phyloP scores from a whole-genome alignment of 1,140 invertebrate genomes.

The Bombus picipes region DNA sequence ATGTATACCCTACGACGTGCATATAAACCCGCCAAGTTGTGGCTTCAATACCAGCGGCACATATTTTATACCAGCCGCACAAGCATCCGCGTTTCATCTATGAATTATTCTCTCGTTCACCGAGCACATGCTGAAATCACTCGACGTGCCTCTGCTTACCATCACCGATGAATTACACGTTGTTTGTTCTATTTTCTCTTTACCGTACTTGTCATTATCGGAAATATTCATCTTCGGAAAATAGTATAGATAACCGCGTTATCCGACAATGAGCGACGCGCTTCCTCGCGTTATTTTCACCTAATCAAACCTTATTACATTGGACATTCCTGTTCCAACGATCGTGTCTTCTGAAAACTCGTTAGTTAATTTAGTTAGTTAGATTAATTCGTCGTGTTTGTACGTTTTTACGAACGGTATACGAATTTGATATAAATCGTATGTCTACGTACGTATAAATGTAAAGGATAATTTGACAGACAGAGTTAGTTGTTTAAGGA shows the following conservation, averaged over 20 bases:
- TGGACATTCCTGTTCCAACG: background rate
- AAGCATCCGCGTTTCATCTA: slow-evolving; percentile 60
- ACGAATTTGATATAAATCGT: too few relatives aligned
- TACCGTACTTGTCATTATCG: background rate
- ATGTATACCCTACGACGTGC: slow-evolving; percentile 10
- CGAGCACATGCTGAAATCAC: slow-evolving; percentile 74
- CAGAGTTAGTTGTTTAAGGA: too few relatives aligned
- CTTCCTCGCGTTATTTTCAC: background rate
- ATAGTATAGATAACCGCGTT: slow-evolving; percentile 10
- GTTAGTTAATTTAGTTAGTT: too few relatives aligned
- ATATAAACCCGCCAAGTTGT: slow-evolving; percentile 51
- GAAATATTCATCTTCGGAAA: slow-evolving; percentile 7
- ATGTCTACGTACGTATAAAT: too few relatives aligned
- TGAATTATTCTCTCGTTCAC: slow-evolving; percentile 74
- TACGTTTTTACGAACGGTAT: too few relatives aligned
- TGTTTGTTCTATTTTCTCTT: slow-evolving; percentile 42
- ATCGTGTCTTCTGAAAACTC: too few relatives aligned
- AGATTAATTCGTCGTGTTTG: too few relatives aligned
- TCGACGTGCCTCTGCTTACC: slow-evolving; percentile 64
- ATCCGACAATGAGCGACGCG: background rate
- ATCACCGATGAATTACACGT: slow-evolving; percentile 46
- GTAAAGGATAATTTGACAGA: too few relatives aligned
- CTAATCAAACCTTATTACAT: background rate
- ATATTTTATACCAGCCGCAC: slow-evolving; percentile 61
- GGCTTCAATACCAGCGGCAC: slow-evolving; percentile 58